A percentile compares a stretch with the other conserved stretches of the same genome.
Conservation (phyloP, 2,888 invertebrate genomes). For the Hirtodrosophila confusa region DNA sequence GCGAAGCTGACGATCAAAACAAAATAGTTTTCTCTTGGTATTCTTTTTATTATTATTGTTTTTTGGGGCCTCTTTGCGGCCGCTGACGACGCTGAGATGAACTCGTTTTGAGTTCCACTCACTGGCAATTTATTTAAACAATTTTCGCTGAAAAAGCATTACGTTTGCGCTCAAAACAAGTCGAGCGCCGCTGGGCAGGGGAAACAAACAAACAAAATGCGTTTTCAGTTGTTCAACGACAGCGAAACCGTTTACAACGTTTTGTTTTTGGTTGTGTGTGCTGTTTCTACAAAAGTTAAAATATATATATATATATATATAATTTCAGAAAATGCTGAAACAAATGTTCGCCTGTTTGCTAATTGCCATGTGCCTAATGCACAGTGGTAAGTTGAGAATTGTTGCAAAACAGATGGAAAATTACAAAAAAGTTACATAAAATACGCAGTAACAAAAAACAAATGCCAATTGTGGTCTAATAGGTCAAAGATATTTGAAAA, state of each 20-base stretch:
- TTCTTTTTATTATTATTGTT: no score
- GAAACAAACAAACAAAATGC: constrained; percentile 40
- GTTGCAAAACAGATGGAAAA: neutral
- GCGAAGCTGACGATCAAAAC: constrained; percentile 70
- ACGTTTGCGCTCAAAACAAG: constrained; percentile 40
- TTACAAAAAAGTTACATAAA: neutral
- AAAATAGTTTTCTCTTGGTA: constrained; percentile 47
- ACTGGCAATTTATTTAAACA: constrained; percentile 41
- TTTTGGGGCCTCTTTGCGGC: neutral
- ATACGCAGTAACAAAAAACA: neutral
- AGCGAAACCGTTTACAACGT: constrained; percentile 43
- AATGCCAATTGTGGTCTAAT: constrained; percentile 13
- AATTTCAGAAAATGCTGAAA: constrained; percentile 70
- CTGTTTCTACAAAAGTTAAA: neutral
- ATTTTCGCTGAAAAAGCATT: constrained; percentile 51
- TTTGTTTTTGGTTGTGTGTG: constrained; percentile 6
- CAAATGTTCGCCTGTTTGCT: constrained; percentile 71
- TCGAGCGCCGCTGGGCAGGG: constrained; percentile 11
- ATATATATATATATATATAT: constrained; percentile 3
- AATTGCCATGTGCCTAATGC: constrained; percentile 77
- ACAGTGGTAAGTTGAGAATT: constrained; percentile 74
- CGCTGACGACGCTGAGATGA: constrained; percentile 8
- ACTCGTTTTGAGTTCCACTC: constrained; percentile 72
- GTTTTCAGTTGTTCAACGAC: constrained; percentile 65
- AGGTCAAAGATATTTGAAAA: constrained; percentile 22